These are phyloP conservation scores for Parazoanthus darwini DNA, from an alignment of 92 coral and sea anemone genomes.

Conservation along the genomic window DNA sequence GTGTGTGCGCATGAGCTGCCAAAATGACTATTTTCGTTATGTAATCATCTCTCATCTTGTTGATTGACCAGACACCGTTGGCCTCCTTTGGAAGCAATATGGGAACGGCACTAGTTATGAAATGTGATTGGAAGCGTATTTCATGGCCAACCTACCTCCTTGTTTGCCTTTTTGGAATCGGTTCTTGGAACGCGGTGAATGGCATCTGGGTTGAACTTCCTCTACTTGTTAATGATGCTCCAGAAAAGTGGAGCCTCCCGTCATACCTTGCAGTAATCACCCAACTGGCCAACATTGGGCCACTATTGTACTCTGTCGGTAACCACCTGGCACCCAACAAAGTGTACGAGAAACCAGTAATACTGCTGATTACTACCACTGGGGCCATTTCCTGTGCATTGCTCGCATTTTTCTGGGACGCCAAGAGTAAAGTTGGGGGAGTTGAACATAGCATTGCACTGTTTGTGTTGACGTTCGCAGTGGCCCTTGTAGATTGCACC, in stretches of 20 bases:
- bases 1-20: no score
- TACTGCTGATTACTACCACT: conserved; percentile 60
- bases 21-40: no score
- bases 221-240: conserved; percentile 75
- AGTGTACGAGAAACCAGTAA: conserved; percentile 70
- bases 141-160: conserved; percentile 90
- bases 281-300: conserved; percentile 91
- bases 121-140: conserved; percentile 29
- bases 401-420: conserved; percentile 80
- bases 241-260: conserved; percentile 91
- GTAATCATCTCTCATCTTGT: not conserved
- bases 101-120: not conserved
- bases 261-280: conserved; percentile 81
- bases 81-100: not conserved
- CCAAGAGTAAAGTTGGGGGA: conserved; percentile 64
- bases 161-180: conserved; percentile 83
- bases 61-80: not conserved
- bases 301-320: conserved; percentile 66
- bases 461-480: conserved; percentile 67
- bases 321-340: conserved; percentile 62
- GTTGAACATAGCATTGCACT: conserved; percentile 82
- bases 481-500: conserved; percentile 91
- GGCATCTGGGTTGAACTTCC: conserved; percentile 99
- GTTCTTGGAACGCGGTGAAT: conserved; percentile 97
- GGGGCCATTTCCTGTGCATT: conserved; percentile 81